A percentile compares a stretch with the other conserved stretches of the same genome.
Evolutionary conservation across 1,140 invertebrate genomes (phyloP).

Genomic region (Hirudo medicinalis): DNA sequence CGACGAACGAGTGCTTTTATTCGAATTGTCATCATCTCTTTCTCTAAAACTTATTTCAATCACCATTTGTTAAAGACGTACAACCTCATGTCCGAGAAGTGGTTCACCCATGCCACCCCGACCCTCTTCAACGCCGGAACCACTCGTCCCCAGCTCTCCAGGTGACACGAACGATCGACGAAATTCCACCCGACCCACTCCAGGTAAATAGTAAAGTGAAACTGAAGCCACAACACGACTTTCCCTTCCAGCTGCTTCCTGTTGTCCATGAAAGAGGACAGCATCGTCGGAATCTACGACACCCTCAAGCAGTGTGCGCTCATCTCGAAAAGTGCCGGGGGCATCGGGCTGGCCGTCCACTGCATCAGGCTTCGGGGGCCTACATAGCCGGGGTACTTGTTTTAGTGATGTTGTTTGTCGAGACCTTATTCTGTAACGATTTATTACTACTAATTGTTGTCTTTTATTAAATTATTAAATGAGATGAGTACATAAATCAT

Average conservation of each 20-base stretch:
- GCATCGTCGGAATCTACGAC: constrained; percentile 86
- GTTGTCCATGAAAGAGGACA: constrained; percentile 79
- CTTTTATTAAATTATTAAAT: too few relatives aligned
- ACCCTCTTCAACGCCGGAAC: constrained; percentile 93
- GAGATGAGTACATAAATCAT: too few relatives aligned
- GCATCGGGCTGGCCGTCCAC: constrained; percentile 91
- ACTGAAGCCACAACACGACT: too few relatives aligned
- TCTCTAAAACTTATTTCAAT: neutral
- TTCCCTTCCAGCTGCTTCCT: constrained; percentile 65
- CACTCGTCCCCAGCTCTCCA: constrained; percentile 70
- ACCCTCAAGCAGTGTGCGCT: constrained; percentile 77
- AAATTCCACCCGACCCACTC: neutral
- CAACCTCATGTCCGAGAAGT: constrained; percentile 82
- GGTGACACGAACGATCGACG: neutral
- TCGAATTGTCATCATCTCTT: too few relatives aligned
- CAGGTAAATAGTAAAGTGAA: too few relatives aligned
- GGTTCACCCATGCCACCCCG: constrained; percentile 94
- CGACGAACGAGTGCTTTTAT: too few relatives aligned
- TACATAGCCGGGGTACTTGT: constrained; percentile 63
- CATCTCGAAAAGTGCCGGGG: constrained; percentile 92
- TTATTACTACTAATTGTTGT: constrained; percentile 46
- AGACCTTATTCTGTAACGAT: too few relatives aligned
- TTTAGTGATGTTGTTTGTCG: neutral
- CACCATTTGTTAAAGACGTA: constrained; percentile 54
- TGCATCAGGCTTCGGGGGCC: constrained; percentile 82